phyloP scores from a whole-genome alignment of 2,888 invertebrate species.

The Lochmaea capreae region DNA sequence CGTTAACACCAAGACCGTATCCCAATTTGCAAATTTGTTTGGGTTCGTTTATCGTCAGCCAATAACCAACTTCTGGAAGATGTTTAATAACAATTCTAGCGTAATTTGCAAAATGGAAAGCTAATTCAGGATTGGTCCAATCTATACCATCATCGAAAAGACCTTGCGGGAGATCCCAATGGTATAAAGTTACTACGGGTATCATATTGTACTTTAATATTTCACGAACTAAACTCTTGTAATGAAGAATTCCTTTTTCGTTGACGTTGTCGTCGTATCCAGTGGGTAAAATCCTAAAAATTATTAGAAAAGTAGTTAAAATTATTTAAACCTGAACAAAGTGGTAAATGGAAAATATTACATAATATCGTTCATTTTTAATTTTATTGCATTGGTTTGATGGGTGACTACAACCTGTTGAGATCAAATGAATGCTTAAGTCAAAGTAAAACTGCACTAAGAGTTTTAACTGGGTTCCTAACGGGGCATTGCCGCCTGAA shows the following conservation, averaged over 20 bases:
- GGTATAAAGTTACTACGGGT: constrained; percentile 74
- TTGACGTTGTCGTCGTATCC: constrained; percentile 77
- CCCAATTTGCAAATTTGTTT: constrained; percentile 58
- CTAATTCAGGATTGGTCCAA: constrained; percentile 72
- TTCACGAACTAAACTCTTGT: constrained; percentile 79
- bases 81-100: constrained; percentile 68
- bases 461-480: too few species aligned
- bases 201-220: constrained; percentile 70
- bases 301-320: not conserved
- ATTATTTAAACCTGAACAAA: not conserved
- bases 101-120: constrained; percentile 72
- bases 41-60: constrained; percentile 78
- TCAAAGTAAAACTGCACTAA: too few species aligned
- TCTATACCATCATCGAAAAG: constrained; percentile 69
- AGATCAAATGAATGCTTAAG: too few species aligned
- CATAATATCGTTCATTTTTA: too few species aligned
- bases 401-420: too few species aligned
- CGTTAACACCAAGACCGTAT: constrained; percentile 68
- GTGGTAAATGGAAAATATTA: too few species aligned
- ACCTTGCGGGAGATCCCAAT: constrained; percentile 59
- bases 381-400: too few species aligned
- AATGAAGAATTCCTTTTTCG: constrained; percentile 78
- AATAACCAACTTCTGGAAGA: constrained; percentile 65
- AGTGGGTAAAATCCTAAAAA: constrained; percentile 73
- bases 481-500: too few species aligned